These are phyloP conservation scores for Varanus salvator DNA, from an alignment of 2,113 vertebrate species.

Conservation along the genomic window DNA sequence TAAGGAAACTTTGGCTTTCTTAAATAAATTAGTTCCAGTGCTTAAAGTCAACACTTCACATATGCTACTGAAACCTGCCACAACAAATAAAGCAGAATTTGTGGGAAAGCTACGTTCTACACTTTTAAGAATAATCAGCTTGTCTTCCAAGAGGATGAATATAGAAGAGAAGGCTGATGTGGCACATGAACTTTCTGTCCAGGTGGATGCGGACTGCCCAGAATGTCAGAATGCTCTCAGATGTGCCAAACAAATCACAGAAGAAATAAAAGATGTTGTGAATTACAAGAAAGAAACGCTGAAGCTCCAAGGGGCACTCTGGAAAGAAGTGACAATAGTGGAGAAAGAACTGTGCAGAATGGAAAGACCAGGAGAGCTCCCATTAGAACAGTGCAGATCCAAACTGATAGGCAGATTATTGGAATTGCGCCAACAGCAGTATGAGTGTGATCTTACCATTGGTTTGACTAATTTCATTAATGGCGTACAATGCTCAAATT, in stretches of 20 bases:
- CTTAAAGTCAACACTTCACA: neutral
- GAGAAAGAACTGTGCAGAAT: constrained; percentile 38
- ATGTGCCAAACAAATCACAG: neutral
- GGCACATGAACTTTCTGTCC: constrained; percentile 1
- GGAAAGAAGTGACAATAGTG: constrained; percentile 12
- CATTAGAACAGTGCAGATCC: constrained; percentile 10
- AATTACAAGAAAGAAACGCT: neutral
- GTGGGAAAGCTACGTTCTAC: neutral
- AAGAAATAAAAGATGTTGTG: neutral
- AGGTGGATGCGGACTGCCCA: constrained; percentile 9
- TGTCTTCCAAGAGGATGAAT: constrained; percentile 31
- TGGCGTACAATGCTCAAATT: neutral
- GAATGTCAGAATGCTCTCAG: neutral
- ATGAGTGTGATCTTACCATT: neutral
- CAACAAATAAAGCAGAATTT: neutral
- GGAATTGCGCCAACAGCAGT: neutral
- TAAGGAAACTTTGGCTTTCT: neutral
- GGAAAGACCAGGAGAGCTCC: constrained; percentile 1
- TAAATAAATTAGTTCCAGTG: neutral
- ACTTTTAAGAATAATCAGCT: constrained; percentile 60
- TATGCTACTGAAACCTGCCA: neutral
- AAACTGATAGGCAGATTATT: neutral
- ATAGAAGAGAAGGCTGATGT: constrained; percentile 13
- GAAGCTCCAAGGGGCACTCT: constrained; percentile 3
- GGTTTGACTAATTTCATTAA: constrained; percentile 7